These are phyloP conservation scores for Plusia festucae DNA, from an alignment of 2,888 invertebrate genomes.

Conservation along the genomic window DNA sequence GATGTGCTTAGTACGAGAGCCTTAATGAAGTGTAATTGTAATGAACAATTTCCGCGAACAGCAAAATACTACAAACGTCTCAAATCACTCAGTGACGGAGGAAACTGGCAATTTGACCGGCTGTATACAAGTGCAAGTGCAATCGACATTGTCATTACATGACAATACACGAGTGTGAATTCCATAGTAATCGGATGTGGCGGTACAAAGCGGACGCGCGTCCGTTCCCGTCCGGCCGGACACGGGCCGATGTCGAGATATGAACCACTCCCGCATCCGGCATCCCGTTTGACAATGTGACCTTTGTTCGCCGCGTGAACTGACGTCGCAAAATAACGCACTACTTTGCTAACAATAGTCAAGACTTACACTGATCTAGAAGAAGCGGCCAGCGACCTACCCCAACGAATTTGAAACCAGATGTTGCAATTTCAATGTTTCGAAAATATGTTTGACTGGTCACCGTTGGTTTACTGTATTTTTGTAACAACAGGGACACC, in stretches of 20 bases:
- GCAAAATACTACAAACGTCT: slow-evolving; percentile 26
- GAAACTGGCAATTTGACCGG: slow-evolving; percentile 48
- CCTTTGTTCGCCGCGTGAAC: slow-evolving; percentile 67
- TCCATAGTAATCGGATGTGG: slow-evolving; percentile 79
- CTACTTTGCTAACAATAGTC: slow-evolving; percentile 13
- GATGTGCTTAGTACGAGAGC: not conserved
- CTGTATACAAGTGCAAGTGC: slow-evolving; percentile 42
- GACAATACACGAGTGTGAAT: slow-evolving; percentile 72
- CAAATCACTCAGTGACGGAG: slow-evolving; percentile 42
- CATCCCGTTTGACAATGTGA: slow-evolving; percentile 64
- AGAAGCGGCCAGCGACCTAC: slow-evolving; percentile 47
- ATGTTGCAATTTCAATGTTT: slow-evolving; percentile 16
- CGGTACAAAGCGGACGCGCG: slow-evolving; percentile 74
- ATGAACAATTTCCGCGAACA: slow-evolving; percentile 27
- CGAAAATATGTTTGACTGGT: slow-evolving; percentile 7
- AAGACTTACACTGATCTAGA: slow-evolving; percentile 42
- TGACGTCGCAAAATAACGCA: slow-evolving; percentile 49
- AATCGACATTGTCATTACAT: slow-evolving; percentile 55
- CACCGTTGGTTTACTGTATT: slow-evolving; percentile 7
- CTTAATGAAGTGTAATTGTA: slow-evolving; percentile 3
- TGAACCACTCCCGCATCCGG: slow-evolving; percentile 67
- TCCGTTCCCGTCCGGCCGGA: slow-evolving; percentile 71
- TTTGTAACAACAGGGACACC: too few species aligned
- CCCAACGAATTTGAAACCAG: slow-evolving; percentile 32
- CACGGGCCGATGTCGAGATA: slow-evolving; percentile 66